Evolutionary conservation across 23 tunicate species (phyloP), one percentile per base, ranked within the genome.

Genomic region (Halocynthia aurantium): DNA sequence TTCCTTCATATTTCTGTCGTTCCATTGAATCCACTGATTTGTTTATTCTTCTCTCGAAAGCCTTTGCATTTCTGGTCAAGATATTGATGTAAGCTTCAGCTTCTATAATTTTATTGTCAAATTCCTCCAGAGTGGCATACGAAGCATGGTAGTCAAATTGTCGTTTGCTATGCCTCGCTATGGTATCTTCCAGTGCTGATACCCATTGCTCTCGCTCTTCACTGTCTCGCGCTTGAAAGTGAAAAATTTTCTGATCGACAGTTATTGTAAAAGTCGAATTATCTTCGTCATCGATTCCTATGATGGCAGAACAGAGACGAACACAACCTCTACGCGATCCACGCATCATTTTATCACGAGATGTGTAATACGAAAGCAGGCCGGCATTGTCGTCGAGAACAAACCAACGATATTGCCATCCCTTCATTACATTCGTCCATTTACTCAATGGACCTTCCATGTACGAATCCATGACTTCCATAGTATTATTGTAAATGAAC

Each of bases 371-470:
- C n/a, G 97, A 91, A 49, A 91, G 69, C 54, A 91, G 71, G 6
- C 97, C 97, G 51, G 97, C 80, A 63, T 85, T 85, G 77, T 91
- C 91, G 71, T 91, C 97, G 50, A 91, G 53, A 19, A 91, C 97
- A 78, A 91, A 91, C 97, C 97, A 91, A 17, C 97, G 80, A 76
- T 91, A 91, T 62, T 91, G 97, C 97, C 97, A 91, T 50, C 97
- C 97, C 62, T 91, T 91, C 97, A 91, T 91, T 4, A 91, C 91
- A 78, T 91, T 91, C 8, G 97, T 91, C 97, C 97, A 91, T 72
- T 91, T 91, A 52, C 90, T 85, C 55, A 91, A 66, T 6, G 97
- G 97, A 44, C 97, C 97, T 91, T 91, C 97, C 97, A 91, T 72
- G 57, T 61, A 76, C n/a, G 67, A 78, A 60, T 77, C 81, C 94